phyloP scores from a whole-genome alignment of 2,888 invertebrate species.

The Xestia ashworthii region DNA sequence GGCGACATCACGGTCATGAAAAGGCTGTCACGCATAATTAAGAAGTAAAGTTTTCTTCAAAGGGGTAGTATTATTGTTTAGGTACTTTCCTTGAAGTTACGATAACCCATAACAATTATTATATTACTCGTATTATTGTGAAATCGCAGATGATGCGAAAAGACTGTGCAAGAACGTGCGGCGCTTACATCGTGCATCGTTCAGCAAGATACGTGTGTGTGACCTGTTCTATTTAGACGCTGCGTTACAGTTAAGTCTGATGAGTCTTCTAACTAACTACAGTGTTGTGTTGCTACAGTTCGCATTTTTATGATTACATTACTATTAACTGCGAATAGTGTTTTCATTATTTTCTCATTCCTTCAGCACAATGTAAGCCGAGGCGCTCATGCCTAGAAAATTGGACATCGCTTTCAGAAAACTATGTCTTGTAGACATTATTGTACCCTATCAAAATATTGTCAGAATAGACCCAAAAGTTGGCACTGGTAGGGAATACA shows the following conservation, averaged over 20 bases:
- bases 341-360: background rate
- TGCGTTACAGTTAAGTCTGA: slow-evolving; percentile 4
- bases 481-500: no score
- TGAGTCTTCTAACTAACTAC: slow-evolving; percentile 11
- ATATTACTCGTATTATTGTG: no score
- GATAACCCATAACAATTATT: background rate
- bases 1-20: no score
- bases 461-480: no score
- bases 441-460: no score
- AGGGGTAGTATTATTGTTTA: no score
- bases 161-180: slow-evolving; percentile 5
- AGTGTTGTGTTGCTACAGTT: slow-evolving; percentile 20
- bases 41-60: background rate
- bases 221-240: slow-evolving; percentile 14
- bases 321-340: background rate
- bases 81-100: background rate
- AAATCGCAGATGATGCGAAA: slow-evolving; percentile 1
- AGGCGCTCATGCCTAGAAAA: background rate
- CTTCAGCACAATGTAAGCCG: background rate
- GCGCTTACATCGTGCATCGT: slow-evolving; percentile 4
- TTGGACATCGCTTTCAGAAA: background rate
- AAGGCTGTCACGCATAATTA: background rate
- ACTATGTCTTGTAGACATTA: background rate
- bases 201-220: slow-evolving; percentile 12
- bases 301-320: slow-evolving; percentile 1